Conservation (phyloP, 2,888 invertebrate genomes). For the Protodeltote pygarga region DNA sequence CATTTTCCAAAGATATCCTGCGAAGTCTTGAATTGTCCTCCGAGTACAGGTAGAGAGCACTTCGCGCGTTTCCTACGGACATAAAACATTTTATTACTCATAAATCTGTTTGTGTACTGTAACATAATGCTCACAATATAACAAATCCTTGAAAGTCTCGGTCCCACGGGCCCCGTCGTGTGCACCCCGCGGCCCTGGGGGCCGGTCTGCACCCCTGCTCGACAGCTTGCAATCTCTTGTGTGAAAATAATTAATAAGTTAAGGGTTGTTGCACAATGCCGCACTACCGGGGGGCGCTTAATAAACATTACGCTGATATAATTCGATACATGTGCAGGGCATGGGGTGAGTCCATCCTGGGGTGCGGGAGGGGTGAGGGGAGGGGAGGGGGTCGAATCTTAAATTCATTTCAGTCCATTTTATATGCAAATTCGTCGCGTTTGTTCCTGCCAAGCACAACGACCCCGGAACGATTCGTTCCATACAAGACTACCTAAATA, state of each 20-base stretch:
- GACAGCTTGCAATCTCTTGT: conserved; percentile 34
- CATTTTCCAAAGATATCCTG: no score
- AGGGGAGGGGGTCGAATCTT: conserved; percentile 6
- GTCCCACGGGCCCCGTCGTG: conserved; percentile 5
- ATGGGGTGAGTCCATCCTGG: background rate
- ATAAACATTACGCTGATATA: conserved; percentile 52
- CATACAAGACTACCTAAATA: background rate
- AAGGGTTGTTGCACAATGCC: conserved; percentile 38
- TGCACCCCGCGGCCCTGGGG: background rate
- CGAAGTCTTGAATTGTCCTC: no score
- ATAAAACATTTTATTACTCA: conserved; percentile 5
- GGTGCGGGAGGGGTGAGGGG: background rate
- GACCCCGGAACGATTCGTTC: conserved; percentile 14
- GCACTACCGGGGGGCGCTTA: conserved; percentile 34
- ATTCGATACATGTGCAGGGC: conserved; percentile 33
- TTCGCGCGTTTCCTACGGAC: background rate
- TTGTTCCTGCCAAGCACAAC: conserved; percentile 28
- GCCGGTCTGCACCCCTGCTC: background rate
- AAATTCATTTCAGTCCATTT: conserved; percentile 41
- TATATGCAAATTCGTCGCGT: conserved; percentile 46
- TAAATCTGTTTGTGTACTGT: conserved; percentile 8
- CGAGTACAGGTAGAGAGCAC: no score
- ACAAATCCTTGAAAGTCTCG: background rate
- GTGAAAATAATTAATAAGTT: conserved; percentile 54
- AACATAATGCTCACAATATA: background rate